Conservation (phyloP, 2,888 invertebrate genomes). For the Tetramorium bicarinatum region DNA sequence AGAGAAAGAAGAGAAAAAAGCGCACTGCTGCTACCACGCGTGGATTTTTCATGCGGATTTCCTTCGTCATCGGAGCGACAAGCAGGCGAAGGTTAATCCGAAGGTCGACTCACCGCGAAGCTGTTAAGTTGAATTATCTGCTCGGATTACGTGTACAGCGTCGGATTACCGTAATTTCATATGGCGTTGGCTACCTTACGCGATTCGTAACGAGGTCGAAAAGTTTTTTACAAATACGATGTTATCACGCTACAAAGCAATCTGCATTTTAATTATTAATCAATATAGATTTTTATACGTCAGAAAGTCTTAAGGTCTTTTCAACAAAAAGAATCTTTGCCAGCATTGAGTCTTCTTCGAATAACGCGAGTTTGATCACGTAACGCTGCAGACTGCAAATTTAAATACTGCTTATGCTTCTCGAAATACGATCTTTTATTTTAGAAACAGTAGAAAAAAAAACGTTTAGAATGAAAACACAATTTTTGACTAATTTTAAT, state of each 20-base stretch:
- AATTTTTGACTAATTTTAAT: background rate
- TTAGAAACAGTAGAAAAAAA: background rate
- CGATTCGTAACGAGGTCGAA: conserved; percentile 15
- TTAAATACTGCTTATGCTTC: background rate
- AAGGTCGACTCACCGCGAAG: conserved; percentile 53
- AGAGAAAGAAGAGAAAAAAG: no score
- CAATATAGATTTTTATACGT: background rate
- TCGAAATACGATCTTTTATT: conserved; percentile 6
- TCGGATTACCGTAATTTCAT: conserved; percentile 81
- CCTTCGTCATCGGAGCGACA: conserved; percentile 9
- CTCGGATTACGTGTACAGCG: conserved; percentile 76
- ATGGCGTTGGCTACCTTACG: conserved; percentile 67
- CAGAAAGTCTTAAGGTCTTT: background rate
- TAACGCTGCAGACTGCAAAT: background rate
- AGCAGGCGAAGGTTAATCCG: conserved; percentile 58
- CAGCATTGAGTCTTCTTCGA: background rate
- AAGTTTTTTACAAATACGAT: background rate
- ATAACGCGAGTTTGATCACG: background rate
- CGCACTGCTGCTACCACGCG: background rate
- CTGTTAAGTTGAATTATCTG: conserved; percentile 79
- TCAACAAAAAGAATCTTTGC: background rate
- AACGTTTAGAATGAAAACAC: background rate
- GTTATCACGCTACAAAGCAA: background rate
- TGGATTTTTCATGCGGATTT: conserved; percentile 1
- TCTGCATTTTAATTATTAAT: background rate